Base-by-base conservation (phyloP, 2,113 vertebrate species). In the Hydrolagus affinis region DNA sequence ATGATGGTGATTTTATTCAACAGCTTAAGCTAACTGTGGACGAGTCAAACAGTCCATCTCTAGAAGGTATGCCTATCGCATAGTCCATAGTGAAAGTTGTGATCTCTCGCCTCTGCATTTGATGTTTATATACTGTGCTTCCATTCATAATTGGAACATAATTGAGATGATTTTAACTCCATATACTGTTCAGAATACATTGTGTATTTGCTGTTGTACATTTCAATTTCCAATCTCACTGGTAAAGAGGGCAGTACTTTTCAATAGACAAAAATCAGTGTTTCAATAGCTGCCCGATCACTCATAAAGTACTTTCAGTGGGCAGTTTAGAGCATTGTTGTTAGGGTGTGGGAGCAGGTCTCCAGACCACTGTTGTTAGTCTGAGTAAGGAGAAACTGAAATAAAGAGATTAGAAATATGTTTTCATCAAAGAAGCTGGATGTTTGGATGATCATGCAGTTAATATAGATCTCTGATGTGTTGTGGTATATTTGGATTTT, bases 21-120 rank as follows among this genome's bases (percentile, higher is more conserved):
- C 98, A 99, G 88, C 92, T 99, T 86, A 97, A 95, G 87, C 93
- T 98, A 86, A 96, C 98, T 86, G 97, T 99, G 87, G 97, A 98
- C 87, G 97, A 98, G 89, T 95, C 96, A 7, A 97, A 93, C 90
- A 99, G 97, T 89, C 97, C 98, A 87, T 94, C 93, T 60, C 88
- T 28, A 66, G 78, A 66, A 66, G 78, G 78, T 83, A 83, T 83
- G 78, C 28, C 28, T 30, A 64, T 83, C 60, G 66, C 30, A 66
- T 44, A 44, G 44, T 44, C 44, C 44, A 44, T 6, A 68, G 21
- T 21, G 64, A 64, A 32, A 83, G 21, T 44, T 83, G 15, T n/a
- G 10, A 83, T n/a, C 10, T 17, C 25, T 59, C 44, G 30, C 32
- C 32, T 14, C 28, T 83, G 60, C 2, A 14, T 83, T 12, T 30